Evolutionary conservation across 2,113 vertebrate species (phyloP).

Genomic region (Hoplias malabaricus): DNA sequence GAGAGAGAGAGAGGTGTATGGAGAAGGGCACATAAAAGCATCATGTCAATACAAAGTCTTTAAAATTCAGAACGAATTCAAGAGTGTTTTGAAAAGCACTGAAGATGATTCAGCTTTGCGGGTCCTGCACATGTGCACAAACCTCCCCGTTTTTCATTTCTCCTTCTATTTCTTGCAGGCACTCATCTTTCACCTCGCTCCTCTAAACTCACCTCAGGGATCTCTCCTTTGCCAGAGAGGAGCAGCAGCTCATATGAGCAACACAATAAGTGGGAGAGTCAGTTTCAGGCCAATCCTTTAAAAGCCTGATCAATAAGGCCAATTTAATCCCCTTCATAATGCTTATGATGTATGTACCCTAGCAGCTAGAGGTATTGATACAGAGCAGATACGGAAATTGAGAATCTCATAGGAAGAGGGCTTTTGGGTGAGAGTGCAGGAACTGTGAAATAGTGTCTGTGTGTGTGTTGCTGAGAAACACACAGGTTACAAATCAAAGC

Average conservation of each 20-base stretch:
- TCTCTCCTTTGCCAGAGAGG: conserved; percentile 31
- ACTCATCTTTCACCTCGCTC: conserved; percentile 26
- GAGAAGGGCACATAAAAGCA: neutral
- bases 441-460: neutral
- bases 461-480: conserved; percentile 3
- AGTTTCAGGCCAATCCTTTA: conserved; percentile 62
- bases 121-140: neutral
- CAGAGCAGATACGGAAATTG: conserved; percentile 23
- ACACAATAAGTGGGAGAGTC: conserved; percentile 60
- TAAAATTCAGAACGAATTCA: neutral
- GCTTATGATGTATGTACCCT: conserved; percentile 44
- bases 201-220: conserved; percentile 21
- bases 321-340: conserved; percentile 63
- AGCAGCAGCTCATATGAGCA: conserved; percentile 30
- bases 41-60: neutral
- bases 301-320: conserved; percentile 68
- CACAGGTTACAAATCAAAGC: conserved; percentile 5
- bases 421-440: neutral
- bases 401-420: conserved; percentile 37
- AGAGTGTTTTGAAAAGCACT: neutral
- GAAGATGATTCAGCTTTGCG: neutral
- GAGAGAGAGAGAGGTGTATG: neutral
- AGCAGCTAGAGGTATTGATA: conserved; percentile 15
- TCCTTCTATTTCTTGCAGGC: conserved; percentile 7
- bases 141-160: too few species aligned